Base-by-base conservation (phyloP, 2,888 invertebrate genomes). In the Conistra vaccinii region DNA sequence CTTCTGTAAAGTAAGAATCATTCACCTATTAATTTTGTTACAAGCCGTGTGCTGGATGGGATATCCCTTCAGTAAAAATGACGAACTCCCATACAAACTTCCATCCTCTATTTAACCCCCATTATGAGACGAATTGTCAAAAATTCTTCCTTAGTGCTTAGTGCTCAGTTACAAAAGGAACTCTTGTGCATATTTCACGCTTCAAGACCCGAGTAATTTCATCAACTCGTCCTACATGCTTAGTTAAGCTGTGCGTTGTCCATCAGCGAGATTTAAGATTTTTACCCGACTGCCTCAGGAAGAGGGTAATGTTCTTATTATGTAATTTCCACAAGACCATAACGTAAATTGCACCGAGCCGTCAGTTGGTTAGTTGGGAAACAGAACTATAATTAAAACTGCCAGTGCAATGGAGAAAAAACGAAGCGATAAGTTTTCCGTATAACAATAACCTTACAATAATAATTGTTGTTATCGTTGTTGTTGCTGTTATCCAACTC, bases 381-480 rank as follows among this genome's bases (percentile, higher is more conserved):
- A 76, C n/a, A 17, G 14, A 55, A 76, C 48, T 48, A 48, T 79
- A 57, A 69, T 32, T 51, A 71, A n/a, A 79, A 45, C 14, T 17
- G 12, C 20, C 4, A 35, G 2, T 23, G 20, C 6, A 26, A 3
- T 26, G 20, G 32, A 67, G 23, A 32, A 68, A 69, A 58, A 57
- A 51, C 17, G 12, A 58, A 29, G 23, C 39, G 17, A 39, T 58
- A 29, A 26, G 20, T n/a, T 62, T 57, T 26, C 7, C 55, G 12
- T 39, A 23, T 73, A 65, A 62, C 71, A 65, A 83, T 53, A 35
- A 35, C 12, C 23, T 9, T 12, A 53, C 26, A 58, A 73, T 39
- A 57, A 60, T 70, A 83, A 73, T 68, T 58, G 58, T 67, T 58
- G 55, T 60, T 83, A 73, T 68, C 73, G 73, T 48, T 23, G 53